Base-by-base conservation (phyloP, 1,140 invertebrate genomes). In the Oreohelix idahoensis region DNA sequence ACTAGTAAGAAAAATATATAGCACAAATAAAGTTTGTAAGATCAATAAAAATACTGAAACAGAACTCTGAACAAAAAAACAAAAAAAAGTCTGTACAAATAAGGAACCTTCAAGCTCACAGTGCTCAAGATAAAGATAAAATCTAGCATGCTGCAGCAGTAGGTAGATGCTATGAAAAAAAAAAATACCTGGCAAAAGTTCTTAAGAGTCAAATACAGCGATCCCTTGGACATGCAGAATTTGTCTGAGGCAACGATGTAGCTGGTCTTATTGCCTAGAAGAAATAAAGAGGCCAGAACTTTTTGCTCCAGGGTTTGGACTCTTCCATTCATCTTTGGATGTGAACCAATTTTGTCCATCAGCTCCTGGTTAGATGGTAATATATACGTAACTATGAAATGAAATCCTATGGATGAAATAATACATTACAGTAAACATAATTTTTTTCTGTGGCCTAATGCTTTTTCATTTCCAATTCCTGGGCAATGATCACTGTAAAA, bases 171-270 rank as follows among this genome's bases (percentile, higher is more conserved):
- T 11, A 49, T 11, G 17, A 49, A 71, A 71, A 2, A 11, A 58
- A 71, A 10, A n/a, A 26, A 73, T 51, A 82, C 80, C 80, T 82
- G 80, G 49, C 80, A 82, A 75, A 82, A 82, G 51, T 82, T 82
- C 49, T 82, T 82, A 58, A 82, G 80, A 63, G 80, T 82, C 80
- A 82, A 42, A 82, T 82, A 82, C 71, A 82, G 51, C 36, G 80
- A 82, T 75, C 80, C 80, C 51, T 75, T 82, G 66, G 80, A 82
- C 70, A 82, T 82, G 35, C 73, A 71, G 39, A 74, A 82, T 58
- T 82, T 82, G 70, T 82, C 80, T 1, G 80, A 82, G 80, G 80
- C 80, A 74, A 82, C 80, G 38, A 82, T 82, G 71, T 82, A 82
- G 51, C 80, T 82, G 49, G 80, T 82, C 71, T 82, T 82, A 82